A percentile compares a stretch with the other conserved stretches of the same genome.
phyloP scores from a whole-genome alignment of 1,140 invertebrate genomes.

The Drosophila santomea region DNA sequence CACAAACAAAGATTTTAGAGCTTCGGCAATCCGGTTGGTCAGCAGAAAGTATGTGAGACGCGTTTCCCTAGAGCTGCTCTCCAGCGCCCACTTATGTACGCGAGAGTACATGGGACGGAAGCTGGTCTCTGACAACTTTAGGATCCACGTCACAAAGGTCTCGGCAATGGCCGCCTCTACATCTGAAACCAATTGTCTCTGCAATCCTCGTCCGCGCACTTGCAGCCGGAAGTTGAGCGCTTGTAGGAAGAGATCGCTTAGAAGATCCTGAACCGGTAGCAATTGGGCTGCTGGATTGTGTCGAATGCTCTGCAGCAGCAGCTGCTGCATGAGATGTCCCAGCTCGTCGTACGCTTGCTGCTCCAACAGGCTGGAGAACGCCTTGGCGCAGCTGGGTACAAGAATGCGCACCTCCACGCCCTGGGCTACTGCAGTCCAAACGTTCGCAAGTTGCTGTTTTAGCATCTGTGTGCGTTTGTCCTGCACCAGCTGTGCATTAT shows the following conservation, averaged over 20 bases:
- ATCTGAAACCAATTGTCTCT: conserved; percentile 22
- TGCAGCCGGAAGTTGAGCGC: conserved; percentile 89
- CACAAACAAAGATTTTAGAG: conserved; percentile 94
- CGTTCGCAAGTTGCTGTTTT: conserved; percentile 86
- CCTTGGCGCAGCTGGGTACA: conserved; percentile 89
- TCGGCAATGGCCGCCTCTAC: conserved; percentile 91
- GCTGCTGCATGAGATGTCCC: conserved; percentile 88
- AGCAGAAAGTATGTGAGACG: conserved; percentile 87
- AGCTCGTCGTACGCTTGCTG: conserved; percentile 88
- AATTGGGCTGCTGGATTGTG: conserved; percentile 88
- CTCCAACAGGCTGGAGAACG: conserved; percentile 87
- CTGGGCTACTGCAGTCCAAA: conserved; percentile 89
- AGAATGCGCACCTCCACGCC: conserved; percentile 90
- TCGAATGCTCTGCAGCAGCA: conserved; percentile 90
- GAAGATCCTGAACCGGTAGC: conserved; percentile 87
- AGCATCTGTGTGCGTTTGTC: conserved; percentile 86
- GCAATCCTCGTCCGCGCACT: conserved; percentile 60
- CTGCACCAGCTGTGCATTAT: conserved; percentile 37
- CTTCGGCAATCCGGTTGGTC: conserved; percentile 91
- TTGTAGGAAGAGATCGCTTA: conserved; percentile 91
- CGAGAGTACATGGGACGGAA: conserved; percentile 95
- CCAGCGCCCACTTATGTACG: conserved; percentile 93
- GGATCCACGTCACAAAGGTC: conserved; percentile 90
- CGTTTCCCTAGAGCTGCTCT: conserved; percentile 84
- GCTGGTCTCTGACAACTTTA: conserved; percentile 94